Conservation (phyloP, 2,113 vertebrate species). For the Lota lota region DNA sequence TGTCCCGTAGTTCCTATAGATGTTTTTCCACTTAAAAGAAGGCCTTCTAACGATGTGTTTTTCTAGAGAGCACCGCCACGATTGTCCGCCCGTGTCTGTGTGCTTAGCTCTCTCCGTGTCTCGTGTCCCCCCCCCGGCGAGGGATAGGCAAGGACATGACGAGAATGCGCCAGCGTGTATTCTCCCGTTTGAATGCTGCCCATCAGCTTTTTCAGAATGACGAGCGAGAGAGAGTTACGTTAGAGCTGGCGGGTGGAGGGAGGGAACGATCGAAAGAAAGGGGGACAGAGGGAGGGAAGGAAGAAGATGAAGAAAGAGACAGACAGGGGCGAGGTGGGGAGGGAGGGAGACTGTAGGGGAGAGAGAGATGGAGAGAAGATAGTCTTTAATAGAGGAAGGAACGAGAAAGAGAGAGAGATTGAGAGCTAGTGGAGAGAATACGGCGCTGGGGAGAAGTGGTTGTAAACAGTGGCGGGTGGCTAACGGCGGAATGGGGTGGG, state of each 20-base stretch:
- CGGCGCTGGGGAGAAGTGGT: background rate
- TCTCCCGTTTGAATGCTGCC: slow-evolving; percentile 67
- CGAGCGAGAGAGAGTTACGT: slow-evolving; percentile 24
- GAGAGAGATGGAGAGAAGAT: background rate
- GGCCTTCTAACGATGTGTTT: too few relatives aligned
- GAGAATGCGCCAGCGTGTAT: slow-evolving; percentile 70
- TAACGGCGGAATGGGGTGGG: background rate
- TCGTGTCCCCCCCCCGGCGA: background rate
- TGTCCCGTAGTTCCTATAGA: too few relatives aligned
- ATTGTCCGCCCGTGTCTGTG: too few relatives aligned
- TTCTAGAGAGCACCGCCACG: too few relatives aligned
- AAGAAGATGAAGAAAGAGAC: background rate
- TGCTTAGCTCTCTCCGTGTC: background rate
- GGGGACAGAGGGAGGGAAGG: slow-evolving; percentile 11
- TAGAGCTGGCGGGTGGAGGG: slow-evolving; percentile 35
- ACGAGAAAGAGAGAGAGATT: background rate
- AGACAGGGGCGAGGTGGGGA: too few relatives aligned
- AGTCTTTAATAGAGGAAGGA: background rate
- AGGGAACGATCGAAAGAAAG: slow-evolving; percentile 8
- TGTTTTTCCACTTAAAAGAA: too few relatives aligned
- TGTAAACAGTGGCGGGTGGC: slow-evolving; percentile 30
- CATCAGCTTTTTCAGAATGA: slow-evolving; percentile 73
- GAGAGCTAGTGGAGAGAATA: too few relatives aligned
- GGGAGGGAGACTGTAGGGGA: slow-evolving; percentile 10
- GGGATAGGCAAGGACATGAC: slow-evolving; percentile 55